Base-by-base conservation (phyloP, 2,113 vertebrate species). In the Rhinichthys klamathensis region DNA sequence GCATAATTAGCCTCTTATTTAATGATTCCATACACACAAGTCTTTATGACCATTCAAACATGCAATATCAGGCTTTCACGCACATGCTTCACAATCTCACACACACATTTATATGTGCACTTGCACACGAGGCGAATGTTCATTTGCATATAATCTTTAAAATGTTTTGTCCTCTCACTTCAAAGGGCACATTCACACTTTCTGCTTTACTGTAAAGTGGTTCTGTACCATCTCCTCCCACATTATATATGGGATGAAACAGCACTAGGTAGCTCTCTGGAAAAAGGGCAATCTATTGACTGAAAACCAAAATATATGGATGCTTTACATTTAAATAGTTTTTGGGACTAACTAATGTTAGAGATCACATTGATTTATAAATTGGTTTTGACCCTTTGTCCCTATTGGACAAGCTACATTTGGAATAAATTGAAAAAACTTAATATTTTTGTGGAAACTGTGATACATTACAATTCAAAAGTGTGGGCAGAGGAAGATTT, bases 21-120 rank as follows among this genome's bases (percentile, higher is more conserved):
- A 58, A 83, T 73, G 67, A 72, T 83, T 72, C 77, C 79, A 87
- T 85, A 88, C 69, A n/a, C 72, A 87, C 61, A 84, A 41, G 81
- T 80, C 83, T 60, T 73, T 16, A 74, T 69, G 85, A 85, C 79
- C 63, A n/a, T 41, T 65, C 56, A 63, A 46, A 87, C 78, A 82
- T 44, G 72, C 25, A 65, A 16, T 41, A 86, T 87, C 49, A 78
- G 70, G 74, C 82, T 74, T 58, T 25, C 30, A 41, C 6, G 5
- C 44, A 54, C 44, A 67, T 65, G 25, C 41, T 49, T 32, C 21
- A 25, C 49, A 41, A 72, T 82, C 51, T 79, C 61, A n/a, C 44
- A 25, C 78, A 87, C 25, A 81, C 46, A 83, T 77, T 58, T 72
- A 58, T 38, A 58, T 83, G 30, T 30, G 13, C 49, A 16, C 15